Evolutionary conservation across 1,140 invertebrate species (phyloP).

Genomic region (Cepaea nemoralis): DNA sequence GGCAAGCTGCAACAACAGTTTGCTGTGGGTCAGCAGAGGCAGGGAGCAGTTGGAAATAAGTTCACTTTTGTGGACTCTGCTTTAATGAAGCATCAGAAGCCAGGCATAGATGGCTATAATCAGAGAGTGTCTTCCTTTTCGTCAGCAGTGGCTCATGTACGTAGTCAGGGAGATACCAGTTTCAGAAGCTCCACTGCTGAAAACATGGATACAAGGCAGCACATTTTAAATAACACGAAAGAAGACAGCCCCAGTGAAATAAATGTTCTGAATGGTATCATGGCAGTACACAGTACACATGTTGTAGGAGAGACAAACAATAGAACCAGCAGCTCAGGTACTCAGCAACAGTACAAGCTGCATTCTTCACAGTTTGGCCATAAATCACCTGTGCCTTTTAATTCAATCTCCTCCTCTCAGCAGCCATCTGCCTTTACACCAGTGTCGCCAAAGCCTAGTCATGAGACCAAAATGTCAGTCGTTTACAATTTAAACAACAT

Average conservation of each 20-base stretch:
- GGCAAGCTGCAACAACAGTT: neutral
- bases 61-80: neutral
- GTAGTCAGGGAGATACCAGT: neutral
- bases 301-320: neutral
- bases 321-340: neutral
- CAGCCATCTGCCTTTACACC: neutral
- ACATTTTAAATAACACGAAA: neutral
- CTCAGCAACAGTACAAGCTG: neutral
- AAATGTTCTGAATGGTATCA: neutral
- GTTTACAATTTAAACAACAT: neutral
- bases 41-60: neutral
- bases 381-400: neutral
- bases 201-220: neutral
- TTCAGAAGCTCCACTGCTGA: neutral
- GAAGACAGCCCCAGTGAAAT: neutral
- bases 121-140: constrained; percentile 18
- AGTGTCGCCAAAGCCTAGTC: neutral
- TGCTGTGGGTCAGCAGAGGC: neutral
- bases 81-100: neutral
- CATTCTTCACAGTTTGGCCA: neutral
- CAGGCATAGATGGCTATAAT: neutral
- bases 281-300: neutral
- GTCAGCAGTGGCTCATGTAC: constrained; percentile 25
- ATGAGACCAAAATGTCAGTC: neutral
- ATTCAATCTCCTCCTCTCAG: neutral